Base-by-base conservation (phyloP, 1,140 invertebrate species). In the Lucilia cuprina region DNA sequence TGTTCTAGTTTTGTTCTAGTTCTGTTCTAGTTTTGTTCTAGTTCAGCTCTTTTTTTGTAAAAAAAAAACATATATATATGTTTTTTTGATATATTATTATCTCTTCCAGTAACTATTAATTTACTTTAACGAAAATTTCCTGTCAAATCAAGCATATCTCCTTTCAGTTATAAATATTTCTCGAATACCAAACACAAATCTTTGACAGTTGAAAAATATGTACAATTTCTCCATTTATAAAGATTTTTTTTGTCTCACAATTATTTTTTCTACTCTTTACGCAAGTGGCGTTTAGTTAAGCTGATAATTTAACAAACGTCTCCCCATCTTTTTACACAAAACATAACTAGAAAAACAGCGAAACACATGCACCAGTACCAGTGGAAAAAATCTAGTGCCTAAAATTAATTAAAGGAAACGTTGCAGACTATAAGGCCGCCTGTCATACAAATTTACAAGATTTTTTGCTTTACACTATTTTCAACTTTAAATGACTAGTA, bases 321-420 rank as follows among this genome's bases (percentile, higher is more conserved):
- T 55, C 70, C n/a, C 70, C n/a, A 13, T 74, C 25, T 74, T 21
- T 30, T 17, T 25, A 30, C 25, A 30, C 1, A 17, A n/a, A 25
- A 30, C n/a, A 74, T 2, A 10, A 65, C 14, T n/a, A 65, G 60
- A 65, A 55, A 55, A 55, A 55, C n/a, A 12, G 12, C 50, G 19
- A n/a, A 74, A 74, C 70, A 74, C n/a, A 30, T 74, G 25, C 50
- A 74, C 17, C 5, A 74, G 25, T 4, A 5, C 12, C 25, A 74
- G 8, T 21, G 0, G 19, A 21, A 10, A 74, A 74, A n/a, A 74
- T 1, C 8, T 10, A 74, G 17, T 25, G 25, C n/a, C 70, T 74
- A 74, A 74, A 74, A 74, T 74, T 74, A 74, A 74, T 74, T 74
- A 74, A 74, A 74, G 70, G 70, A 74, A 74, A 74, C 70, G 70